phyloP scores from a whole-genome alignment of 2,113 vertebrate species.

The Oryzias woworae region DNA sequence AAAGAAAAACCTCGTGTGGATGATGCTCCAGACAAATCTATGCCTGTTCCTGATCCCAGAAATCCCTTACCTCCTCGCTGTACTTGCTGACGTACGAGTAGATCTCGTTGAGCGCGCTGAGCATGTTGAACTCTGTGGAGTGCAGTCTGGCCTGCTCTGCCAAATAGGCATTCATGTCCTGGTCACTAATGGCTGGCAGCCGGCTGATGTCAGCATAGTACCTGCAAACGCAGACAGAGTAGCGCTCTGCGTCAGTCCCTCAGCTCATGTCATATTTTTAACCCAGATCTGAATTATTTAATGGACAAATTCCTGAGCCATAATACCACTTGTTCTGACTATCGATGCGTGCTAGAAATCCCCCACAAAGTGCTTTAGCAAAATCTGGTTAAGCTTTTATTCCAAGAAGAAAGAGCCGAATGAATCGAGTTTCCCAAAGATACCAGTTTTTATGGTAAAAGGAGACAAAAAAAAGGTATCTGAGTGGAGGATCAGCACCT shows the following conservation, averaged over 20 bases:
- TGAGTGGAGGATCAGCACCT: slow-evolving; percentile 44
- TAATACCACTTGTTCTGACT: slow-evolving; percentile 26
- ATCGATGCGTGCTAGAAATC: slow-evolving; percentile 9
- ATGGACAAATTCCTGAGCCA: slow-evolving; percentile 17
- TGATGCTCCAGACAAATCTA: neutral
- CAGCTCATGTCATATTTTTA: slow-evolving; percentile 6
- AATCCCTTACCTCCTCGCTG: slow-evolving; percentile 88
- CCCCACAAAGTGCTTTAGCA: slow-evolving; percentile 22
- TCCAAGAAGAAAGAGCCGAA: slow-evolving; percentile 31
- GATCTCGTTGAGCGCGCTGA: slow-evolving; percentile 96
- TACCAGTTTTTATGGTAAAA: slow-evolving; percentile 24
- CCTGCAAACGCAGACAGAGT: slow-evolving; percentile 71
- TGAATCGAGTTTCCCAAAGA: slow-evolving; percentile 35
- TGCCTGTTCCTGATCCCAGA: neutral
- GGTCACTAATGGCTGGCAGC: slow-evolving; percentile 96
- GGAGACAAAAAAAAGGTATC: slow-evolving; percentile 24
- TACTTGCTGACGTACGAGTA: slow-evolving; percentile 99
- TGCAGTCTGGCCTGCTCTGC: slow-evolving; percentile 97
- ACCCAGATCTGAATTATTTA: slow-evolving; percentile 16
- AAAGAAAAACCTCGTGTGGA: neutral
- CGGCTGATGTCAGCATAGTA: slow-evolving; percentile 97
- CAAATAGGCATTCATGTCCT: slow-evolving; percentile 99
- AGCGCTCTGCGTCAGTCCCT: slow-evolving; percentile 22
- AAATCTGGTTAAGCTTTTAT: slow-evolving; percentile 12
- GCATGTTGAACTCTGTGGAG: slow-evolving; percentile 93